phyloP scores from a whole-genome alignment of 2,797 vertebrate species.

The Melanogrammus aeglefinus region DNA sequence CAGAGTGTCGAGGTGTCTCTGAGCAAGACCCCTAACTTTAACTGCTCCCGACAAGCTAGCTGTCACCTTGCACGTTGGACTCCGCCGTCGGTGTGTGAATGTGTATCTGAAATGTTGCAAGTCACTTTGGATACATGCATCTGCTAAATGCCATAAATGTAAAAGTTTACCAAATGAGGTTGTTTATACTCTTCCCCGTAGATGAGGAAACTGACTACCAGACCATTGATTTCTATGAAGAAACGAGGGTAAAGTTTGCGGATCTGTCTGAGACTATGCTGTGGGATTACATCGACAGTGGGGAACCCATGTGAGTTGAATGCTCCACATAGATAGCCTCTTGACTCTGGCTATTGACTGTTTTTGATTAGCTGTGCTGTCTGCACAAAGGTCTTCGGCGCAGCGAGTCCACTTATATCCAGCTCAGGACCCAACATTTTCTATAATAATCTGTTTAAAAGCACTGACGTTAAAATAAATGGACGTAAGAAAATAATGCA shows the following conservation, averaged over 20 bases:
- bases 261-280: conserved; percentile 89
- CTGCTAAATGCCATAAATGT: no score
- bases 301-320: conserved; percentile 93
- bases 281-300: conserved; percentile 94
- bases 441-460: no score
- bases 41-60: no score
- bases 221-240: conserved; percentile 86
- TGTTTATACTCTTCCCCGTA: conserved; percentile 39
- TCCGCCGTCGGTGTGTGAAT: no score
- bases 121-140: no score
- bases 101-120: no score
- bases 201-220: conserved; percentile 74
- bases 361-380: not conserved
- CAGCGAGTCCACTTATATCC: not conserved
- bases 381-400: not conserved
- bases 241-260: conserved; percentile 93
- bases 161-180: not conserved
- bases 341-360: conserved; percentile 29
- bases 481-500: not conserved
- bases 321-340: conserved; percentile 17
- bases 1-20: no score
- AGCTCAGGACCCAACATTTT: not conserved
- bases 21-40: no score
- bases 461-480: not conserved
- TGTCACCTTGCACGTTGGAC: no score